Percentiles rank a stretch among this genome's conserved stretches.
phyloP scores from a whole-genome alignment of 2,888 invertebrate species.

The Unio delphinus region DNA sequence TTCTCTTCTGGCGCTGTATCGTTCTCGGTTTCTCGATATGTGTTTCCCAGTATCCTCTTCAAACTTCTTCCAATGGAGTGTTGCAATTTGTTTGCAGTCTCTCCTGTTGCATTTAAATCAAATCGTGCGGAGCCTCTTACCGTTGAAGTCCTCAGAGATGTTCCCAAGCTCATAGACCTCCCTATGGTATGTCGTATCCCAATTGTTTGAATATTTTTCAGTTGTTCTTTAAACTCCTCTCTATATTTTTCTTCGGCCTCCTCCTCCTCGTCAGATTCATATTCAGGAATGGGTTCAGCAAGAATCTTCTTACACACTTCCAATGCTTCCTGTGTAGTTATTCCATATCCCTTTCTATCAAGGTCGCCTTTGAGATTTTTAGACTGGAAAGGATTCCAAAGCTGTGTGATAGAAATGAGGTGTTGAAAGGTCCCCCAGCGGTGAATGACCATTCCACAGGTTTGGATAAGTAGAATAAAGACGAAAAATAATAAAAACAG shows the following conservation, averaged over 20 bases:
- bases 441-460: too few relatives aligned
- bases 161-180: too few relatives aligned
- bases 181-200: neutral
- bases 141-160: too few relatives aligned
- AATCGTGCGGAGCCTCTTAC: too few relatives aligned
- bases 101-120: too few relatives aligned
- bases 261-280: slow-evolving; percentile 17
- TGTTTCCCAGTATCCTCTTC: too few relatives aligned
- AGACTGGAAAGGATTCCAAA: slow-evolving; percentile 18
- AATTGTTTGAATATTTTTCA: slow-evolving; percentile 1
- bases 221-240: neutral
- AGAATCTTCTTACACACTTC: slow-evolving; percentile 23
- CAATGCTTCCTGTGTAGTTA: slow-evolving; percentile 10
- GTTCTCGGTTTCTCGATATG: too few relatives aligned
- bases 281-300: slow-evolving; percentile 31
- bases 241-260: slow-evolving; percentile 7
- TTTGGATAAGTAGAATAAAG: too few relatives aligned
- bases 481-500: too few relatives aligned
- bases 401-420: slow-evolving; percentile 52
- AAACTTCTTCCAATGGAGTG: too few relatives aligned
- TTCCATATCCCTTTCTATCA: neutral
- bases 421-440: slow-evolving; percentile 58
- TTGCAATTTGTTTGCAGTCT: too few relatives aligned
- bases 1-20: too few relatives aligned
- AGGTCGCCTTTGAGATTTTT: neutral